A percentile compares a stretch with the other conserved stretches of the same genome.
phyloP scores from a whole-genome alignment of 2,888 invertebrate species.

The Toxonevra muliebris region DNA sequence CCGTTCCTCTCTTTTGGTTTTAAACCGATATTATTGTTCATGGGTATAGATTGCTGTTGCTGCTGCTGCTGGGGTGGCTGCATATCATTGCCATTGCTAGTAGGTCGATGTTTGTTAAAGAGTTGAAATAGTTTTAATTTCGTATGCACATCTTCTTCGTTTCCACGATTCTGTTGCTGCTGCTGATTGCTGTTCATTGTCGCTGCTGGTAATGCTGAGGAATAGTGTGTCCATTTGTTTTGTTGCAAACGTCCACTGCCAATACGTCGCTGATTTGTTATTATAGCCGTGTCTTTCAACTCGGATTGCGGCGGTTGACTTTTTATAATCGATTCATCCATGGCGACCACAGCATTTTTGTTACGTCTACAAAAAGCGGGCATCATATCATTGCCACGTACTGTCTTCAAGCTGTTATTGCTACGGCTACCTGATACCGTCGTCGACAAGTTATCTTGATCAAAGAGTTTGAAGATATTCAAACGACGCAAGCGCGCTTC shows the following conservation, averaged over 20 bases:
- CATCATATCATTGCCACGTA: constrained; percentile 52
- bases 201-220: constrained; percentile 34
- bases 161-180: constrained; percentile 11
- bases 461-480: constrained; percentile 50
- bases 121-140: constrained; percentile 26
- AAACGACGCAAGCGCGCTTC: constrained; percentile 53
- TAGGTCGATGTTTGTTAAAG: constrained; percentile 16
- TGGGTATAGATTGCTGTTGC: background rate
- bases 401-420: constrained; percentile 26
- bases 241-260: constrained; percentile 61
- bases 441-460: constrained; percentile 4
- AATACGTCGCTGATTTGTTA: constrained; percentile 57
- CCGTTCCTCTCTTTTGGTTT: too few relatives aligned
- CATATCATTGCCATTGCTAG: constrained; percentile 22
- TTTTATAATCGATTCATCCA: constrained; percentile 57
- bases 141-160: constrained; percentile 26
- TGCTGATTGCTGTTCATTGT: constrained; percentile 28
- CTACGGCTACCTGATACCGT: constrained; percentile 19
- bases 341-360: constrained; percentile 43
- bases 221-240: constrained; percentile 51
- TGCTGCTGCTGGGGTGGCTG: constrained; percentile 3
- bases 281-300: constrained; percentile 56
- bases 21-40: too few relatives aligned
- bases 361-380: constrained; percentile 59
- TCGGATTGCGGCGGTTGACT: constrained; percentile 56